Base-by-base conservation (phyloP, 1,140 invertebrate species). In the Pissodes strobi region DNA sequence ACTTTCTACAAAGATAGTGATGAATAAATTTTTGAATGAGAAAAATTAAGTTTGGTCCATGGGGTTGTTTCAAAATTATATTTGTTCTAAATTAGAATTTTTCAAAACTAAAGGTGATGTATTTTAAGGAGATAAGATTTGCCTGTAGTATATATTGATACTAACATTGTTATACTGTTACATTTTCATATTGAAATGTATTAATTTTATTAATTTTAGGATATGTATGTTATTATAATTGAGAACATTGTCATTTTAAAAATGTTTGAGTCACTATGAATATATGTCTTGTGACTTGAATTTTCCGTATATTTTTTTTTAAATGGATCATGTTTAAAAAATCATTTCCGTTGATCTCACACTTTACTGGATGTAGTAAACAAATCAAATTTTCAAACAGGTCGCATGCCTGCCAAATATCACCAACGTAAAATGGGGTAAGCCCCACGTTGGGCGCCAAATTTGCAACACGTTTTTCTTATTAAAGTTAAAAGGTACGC, bases 121-220 rank as follows among this genome's bases (percentile, higher is more conserved):
- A 49, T 52, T 46, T 65, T 58, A 49, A 15, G 22, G 34, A 13
- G 15, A 43, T 12, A 37, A 19, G 46, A 5, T 25, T 48, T 41
- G 56, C 18, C 25, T 58, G 48, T 51, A 64, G 23, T 43, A 39
- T 58, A 22, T 65, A 58, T 55, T 55, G 2, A 18, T 53, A 59
- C 55, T 58, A 65, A 58, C 59, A 57, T 52, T 51, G 30, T 45
- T 63, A 27, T 34, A 34, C 22, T 48, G 21, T 17, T 65, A 58
- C 63, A 65, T 59, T 65, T 65, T 65, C 63, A 65, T 65, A 65
- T 65, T 65, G 63, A 65, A 65, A 65, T 65, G 63, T 64, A 64
- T 57, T 63, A 27, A 49, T 58, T 45, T 56, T 25, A 52, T 27
- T 52, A 9, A 21, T 30, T 15, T 52, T 13, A 37, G 19, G 6